phyloP scores from a whole-genome alignment of 1,140 invertebrate genomes.

The Patella vulgata region DNA sequence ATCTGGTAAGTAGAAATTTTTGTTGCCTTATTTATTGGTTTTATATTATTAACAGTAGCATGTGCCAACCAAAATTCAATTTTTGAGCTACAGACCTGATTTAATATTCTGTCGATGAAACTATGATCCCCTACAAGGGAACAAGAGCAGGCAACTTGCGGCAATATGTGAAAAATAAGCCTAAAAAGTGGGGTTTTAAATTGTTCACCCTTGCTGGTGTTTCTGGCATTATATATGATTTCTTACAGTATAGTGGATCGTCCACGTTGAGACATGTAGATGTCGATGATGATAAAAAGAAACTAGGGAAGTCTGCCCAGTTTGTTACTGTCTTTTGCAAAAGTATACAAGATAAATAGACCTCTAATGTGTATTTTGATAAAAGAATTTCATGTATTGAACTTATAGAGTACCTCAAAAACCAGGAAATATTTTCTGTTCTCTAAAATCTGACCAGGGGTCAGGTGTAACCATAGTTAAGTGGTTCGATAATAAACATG shows the following conservation, averaged over 20 bases:
- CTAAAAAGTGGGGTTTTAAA: conserved; percentile 45
- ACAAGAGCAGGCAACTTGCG: conserved; percentile 34
- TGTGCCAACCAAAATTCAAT: too few species aligned
- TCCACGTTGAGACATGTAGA: not conserved
- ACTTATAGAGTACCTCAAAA: conserved; percentile 20
- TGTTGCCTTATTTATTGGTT: too few species aligned
- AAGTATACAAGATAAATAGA: not conserved
- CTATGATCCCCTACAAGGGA: conserved; percentile 63
- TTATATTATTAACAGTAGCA: too few species aligned
- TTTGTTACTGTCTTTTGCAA: conserved; percentile 16
- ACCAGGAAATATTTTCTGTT: conserved; percentile 13
- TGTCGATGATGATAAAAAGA: not conserved
- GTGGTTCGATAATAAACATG: conserved; percentile 31
- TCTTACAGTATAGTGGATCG: conserved; percentile 33
- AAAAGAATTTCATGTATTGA: conserved; percentile 24
- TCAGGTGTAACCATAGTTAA: conserved; percentile 19
- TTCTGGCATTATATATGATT: conserved; percentile 34
- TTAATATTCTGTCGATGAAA: conserved; percentile 29
- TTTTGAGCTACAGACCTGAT: conserved; percentile 16
- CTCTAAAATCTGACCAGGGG: conserved; percentile 22
- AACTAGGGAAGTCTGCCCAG: conserved; percentile 19
- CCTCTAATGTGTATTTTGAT: conserved; percentile 25
- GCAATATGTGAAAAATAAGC: conserved; percentile 26
- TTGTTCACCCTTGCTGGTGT: conserved; percentile 26
- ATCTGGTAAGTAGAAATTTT: too few species aligned